Evolutionary conservation across 2,888 invertebrate species (phyloP).

Genomic region (Atrina japonica): DNA sequence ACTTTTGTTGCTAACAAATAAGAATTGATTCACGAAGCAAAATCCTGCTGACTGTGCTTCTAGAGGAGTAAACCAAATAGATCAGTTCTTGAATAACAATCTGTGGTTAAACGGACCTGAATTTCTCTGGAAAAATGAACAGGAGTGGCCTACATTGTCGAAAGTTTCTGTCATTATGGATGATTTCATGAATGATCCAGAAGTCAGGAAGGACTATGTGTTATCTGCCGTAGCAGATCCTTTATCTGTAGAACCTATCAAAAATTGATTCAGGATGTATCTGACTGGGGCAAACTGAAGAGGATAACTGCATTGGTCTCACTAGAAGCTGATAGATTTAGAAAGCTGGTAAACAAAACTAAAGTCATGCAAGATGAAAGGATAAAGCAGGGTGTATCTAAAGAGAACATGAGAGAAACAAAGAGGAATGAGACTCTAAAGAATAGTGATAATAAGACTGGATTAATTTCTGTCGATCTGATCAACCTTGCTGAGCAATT

Average conservation of each 20-base stretch:
- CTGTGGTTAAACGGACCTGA: slow-evolving; percentile 24
- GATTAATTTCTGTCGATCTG: too few relatives aligned
- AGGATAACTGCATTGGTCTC: background rate
- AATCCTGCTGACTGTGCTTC: slow-evolving; percentile 43
- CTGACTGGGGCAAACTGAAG: slow-evolving; percentile 14
- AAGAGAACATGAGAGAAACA: too few relatives aligned
- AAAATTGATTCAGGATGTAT: slow-evolving; percentile 9
- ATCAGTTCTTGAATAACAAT: background rate
- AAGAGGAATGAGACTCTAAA: too few relatives aligned
- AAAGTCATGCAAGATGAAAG: too few relatives aligned
- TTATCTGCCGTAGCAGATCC: too few relatives aligned
- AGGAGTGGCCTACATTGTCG: background rate
- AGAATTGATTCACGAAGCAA: slow-evolving; percentile 15
- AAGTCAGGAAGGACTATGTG: background rate
- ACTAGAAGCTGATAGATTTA: too few relatives aligned
- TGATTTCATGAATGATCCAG: slow-evolving; percentile 3
- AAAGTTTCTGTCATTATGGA: too few relatives aligned
- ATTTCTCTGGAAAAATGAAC: slow-evolving; percentile 21
- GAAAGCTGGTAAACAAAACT: too few relatives aligned
- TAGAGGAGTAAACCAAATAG: slow-evolving; percentile 16
- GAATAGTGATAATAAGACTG: too few relatives aligned
- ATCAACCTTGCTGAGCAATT: too few relatives aligned
- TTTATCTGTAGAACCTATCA: too few relatives aligned
- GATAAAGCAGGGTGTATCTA: too few relatives aligned
- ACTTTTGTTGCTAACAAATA: slow-evolving; percentile 41